Base-by-base conservation (phyloP, 1,140 invertebrate species). In the Reticulitermes speratus region DNA sequence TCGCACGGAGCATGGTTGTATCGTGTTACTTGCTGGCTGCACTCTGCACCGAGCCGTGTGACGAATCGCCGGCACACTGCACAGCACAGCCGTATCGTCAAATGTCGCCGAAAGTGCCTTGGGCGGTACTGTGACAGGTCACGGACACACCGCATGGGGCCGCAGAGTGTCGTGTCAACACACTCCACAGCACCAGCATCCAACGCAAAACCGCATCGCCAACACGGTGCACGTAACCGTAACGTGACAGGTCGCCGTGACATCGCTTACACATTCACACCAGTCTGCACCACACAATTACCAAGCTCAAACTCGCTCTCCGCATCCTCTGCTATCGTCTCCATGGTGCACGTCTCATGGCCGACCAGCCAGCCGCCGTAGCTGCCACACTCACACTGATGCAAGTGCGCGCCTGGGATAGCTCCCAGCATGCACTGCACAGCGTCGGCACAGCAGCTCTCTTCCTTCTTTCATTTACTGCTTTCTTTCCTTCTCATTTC, bases 231-330 rank as follows among this genome's bases (percentile, higher is more conserved):
- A 65, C 3, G 14, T 1, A 19, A 8, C 59, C 59, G 59, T 21
- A 65, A 8, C 59, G 8, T n/a, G 59, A 65, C 59, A 16, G 9
- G 82, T 82, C 21, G 19, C 16, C 23, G 65, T 69, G 65, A 65
- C 65, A 16, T 21, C 5, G 19, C 52, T 16, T 5, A 30, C 82
- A 82, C 81, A 82, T 25, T 38, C n/a, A 23, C 30, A 48, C 38
- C 14, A n/a, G 7, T 9, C 82, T 25, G 44, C 6, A 5, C 11
- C 25, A 38, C 38, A 48, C 82, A 48, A 45, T 92, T 92, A 94
- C 94, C 93, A 90, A 94, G 91, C 91, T 94, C 93, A 90, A 93
- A 92, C 90, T 94, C 94, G 86, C 92, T 92, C 88, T 94, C 94
- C 84, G 92, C 92, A 90, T 94, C 94, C 89, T 94, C 93, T 83